Percentiles rank a stretch among this genome's conserved stretches.
Evolutionary conservation across 2,113 vertebrate species (phyloP).

Genomic region (Melanostigma gelatinosum): DNA sequence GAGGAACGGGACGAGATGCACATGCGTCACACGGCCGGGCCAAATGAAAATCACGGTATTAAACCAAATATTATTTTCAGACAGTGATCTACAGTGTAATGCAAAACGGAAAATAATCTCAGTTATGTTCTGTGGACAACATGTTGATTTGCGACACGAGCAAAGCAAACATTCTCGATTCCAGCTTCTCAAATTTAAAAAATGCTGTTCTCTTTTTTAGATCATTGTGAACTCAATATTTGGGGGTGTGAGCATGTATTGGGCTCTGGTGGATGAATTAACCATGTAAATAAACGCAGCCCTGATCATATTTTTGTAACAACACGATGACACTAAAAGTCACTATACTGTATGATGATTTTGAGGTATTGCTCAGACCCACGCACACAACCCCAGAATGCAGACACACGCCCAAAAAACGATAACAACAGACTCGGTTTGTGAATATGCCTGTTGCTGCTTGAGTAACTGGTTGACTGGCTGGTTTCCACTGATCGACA

Average conservation of each 20-base stretch:
- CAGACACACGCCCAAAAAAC: background rate
- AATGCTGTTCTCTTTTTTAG: background rate
- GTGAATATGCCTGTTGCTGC: background rate
- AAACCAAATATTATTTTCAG: background rate
- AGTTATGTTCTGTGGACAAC: background rate
- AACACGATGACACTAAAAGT: background rate
- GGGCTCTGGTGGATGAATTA: background rate
- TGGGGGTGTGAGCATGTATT: background rate
- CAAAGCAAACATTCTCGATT: background rate
- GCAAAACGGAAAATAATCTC: background rate
- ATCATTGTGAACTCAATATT: background rate
- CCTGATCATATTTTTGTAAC: background rate
- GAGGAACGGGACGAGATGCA: background rate
- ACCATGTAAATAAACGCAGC: background rate
- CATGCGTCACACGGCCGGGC: background rate
- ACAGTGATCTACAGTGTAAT: background rate
- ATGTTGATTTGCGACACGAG: background rate
- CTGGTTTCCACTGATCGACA: slow-evolving; percentile 41
- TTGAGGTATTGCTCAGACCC: background rate
- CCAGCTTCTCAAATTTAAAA: background rate
- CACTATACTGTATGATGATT: background rate
- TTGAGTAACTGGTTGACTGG: slow-evolving; percentile 15
- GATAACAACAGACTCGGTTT: background rate
- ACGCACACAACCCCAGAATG: background rate
- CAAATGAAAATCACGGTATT: background rate